Evolutionary conservation across 2,797 vertebrate species (phyloP).

Genomic region (Limnodromus scolopaceus): DNA sequence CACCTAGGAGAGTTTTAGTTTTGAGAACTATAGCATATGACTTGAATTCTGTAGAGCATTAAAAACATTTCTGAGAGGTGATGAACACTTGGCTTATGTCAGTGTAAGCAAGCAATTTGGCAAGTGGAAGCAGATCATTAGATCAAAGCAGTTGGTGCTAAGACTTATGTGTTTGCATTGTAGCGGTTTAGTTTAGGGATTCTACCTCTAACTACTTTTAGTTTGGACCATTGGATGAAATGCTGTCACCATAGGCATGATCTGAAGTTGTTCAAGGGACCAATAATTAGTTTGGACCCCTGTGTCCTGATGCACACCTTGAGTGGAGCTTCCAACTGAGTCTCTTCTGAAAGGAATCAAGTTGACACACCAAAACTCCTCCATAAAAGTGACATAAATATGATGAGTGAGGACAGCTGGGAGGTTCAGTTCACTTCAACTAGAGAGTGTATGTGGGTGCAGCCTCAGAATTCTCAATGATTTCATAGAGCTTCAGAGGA

Average conservation of each 20-base stretch:
- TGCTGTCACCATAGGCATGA: not conserved
- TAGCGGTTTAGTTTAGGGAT: not conserved
- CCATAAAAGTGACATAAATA: not conserved
- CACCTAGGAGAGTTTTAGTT: conserved; percentile 10
- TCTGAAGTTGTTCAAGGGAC: not conserved
- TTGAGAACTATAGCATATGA: conserved; percentile 2
- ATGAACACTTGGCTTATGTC: not conserved
- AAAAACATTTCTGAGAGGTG: not conserved
- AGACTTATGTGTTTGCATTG: not conserved
- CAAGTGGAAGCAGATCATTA: conserved; percentile 1
- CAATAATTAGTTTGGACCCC: not conserved
- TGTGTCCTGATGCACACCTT: not conserved
- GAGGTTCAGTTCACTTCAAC: not conserved
- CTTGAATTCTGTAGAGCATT: not conserved
- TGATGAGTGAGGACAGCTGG: not conserved
- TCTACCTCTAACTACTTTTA: not conserved
- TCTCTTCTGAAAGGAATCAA: not conserved
- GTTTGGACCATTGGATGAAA: not conserved
- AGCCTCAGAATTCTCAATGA: not conserved
- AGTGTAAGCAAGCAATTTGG: not conserved
- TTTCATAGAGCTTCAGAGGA: not conserved
- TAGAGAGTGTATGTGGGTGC: fast-evolving
- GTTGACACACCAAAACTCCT: not conserved
- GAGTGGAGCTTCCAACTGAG: not conserved
- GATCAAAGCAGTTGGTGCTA: not conserved